Conservation (phyloP, 2,888 invertebrate genomes). For the Neoscelio sp. region DNA sequence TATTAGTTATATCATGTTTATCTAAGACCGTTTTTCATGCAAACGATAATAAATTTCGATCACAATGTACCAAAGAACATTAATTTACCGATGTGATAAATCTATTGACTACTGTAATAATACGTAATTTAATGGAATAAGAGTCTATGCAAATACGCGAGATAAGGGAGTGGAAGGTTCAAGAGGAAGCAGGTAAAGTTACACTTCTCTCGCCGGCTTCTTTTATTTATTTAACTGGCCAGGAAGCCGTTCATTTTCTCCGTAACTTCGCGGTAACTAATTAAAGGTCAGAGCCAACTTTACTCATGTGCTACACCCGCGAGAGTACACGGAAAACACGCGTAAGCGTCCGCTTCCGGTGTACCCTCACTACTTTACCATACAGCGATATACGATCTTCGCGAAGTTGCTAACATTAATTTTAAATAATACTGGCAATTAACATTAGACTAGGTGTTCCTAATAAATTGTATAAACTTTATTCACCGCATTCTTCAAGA, state of each 20-base stretch:
- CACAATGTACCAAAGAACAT: too few relatives aligned
- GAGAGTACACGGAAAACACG: slow-evolving; percentile 66
- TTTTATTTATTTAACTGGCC: slow-evolving; percentile 80
- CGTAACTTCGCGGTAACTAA: slow-evolving; percentile 78
- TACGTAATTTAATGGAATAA: slow-evolving; percentile 56
- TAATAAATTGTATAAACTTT: slow-evolving; percentile 3
- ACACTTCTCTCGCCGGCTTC: slow-evolving; percentile 70
- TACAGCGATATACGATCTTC: slow-evolving; percentile 70
- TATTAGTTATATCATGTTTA: too few relatives aligned
- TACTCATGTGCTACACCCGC: slow-evolving; percentile 71
- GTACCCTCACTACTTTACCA: slow-evolving; percentile 70
- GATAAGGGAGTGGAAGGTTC: slow-evolving; percentile 25
- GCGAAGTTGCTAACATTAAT: slow-evolving; percentile 53
- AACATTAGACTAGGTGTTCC: slow-evolving; percentile 28
- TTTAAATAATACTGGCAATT: slow-evolving; percentile 57
- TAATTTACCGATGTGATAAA: background rate
- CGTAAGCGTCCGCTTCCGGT: slow-evolving; percentile 78
- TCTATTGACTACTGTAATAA: slow-evolving; percentile 20
- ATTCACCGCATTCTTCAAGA: slow-evolving; percentile 1
- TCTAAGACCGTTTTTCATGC: too few relatives aligned
- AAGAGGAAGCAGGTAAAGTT: slow-evolving; percentile 45
- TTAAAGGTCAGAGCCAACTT: slow-evolving; percentile 79
- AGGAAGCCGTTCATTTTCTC: slow-evolving; percentile 80
- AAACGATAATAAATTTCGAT: too few relatives aligned
- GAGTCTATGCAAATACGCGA: slow-evolving; percentile 43